Percentiles rank a stretch among this genome's conserved stretches.
phyloP scores from a whole-genome alignment of 2,888 invertebrate species.

The Drosophila pseudotakahashii region DNA sequence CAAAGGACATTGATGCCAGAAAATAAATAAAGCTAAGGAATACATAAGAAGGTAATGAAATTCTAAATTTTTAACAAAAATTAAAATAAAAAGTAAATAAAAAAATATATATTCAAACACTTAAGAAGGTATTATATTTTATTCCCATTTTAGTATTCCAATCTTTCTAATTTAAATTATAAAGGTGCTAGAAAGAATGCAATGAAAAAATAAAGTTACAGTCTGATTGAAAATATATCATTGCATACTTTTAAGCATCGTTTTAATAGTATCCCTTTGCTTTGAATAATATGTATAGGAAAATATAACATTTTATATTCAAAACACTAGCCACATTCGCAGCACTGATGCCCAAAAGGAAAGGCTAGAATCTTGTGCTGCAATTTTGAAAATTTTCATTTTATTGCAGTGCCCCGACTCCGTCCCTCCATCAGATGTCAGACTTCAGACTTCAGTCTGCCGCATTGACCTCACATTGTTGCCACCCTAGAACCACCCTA shows the following conservation, averaged over 20 bases:
- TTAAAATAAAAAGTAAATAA: background rate
- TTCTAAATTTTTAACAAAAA: background rate
- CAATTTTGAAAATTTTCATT: slow-evolving; percentile 70
- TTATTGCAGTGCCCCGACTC: slow-evolving; percentile 18
- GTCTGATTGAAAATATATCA: too few species aligned
- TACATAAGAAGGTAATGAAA: too few species aligned
- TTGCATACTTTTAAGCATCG: background rate
- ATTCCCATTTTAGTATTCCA: too few species aligned
- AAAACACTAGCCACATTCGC: slow-evolving; percentile 8
- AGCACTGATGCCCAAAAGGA: slow-evolving; percentile 37
- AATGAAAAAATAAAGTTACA: too few species aligned
- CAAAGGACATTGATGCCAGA: background rate
- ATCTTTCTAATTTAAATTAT: too few species aligned
- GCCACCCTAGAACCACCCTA: slow-evolving; percentile 26
- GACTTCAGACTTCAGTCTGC: slow-evolving; percentile 67
- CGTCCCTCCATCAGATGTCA: slow-evolving; percentile 30
- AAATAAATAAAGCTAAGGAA: too few species aligned
- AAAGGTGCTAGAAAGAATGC: background rate
- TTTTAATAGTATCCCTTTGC: background rate
- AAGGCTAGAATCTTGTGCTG: slow-evolving; percentile 57
- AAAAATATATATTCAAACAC: too few species aligned
- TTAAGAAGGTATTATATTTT: too few species aligned
- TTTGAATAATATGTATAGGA: background rate
- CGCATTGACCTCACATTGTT: slow-evolving; percentile 77
- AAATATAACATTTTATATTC: background rate